Conservation (phyloP, 1,140 invertebrate species). For the Ceratina japonica region DNA sequence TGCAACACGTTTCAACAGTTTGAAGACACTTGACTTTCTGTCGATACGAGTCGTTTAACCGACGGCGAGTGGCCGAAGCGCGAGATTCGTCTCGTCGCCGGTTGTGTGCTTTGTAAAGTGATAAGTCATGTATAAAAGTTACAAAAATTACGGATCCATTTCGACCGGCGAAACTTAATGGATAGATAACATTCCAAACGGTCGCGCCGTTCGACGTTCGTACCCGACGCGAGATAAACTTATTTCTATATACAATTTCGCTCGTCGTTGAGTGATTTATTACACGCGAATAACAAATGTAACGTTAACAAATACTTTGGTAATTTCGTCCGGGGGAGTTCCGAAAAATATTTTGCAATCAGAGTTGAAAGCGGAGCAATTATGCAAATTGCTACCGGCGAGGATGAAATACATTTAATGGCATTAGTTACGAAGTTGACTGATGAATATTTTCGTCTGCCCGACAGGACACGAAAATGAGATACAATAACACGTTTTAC, state of each 20-base stretch:
- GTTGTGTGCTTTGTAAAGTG: not conserved
- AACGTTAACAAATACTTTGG: no score
- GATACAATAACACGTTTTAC: conserved; percentile 9
- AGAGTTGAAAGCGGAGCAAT: not conserved
- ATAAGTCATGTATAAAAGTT: conserved; percentile 26
- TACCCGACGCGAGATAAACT: no score
- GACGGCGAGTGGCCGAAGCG: conserved; percentile 3
- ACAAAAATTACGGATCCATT: not conserved
- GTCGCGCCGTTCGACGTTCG: no score
- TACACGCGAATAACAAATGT: no score
- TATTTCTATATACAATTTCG: no score
- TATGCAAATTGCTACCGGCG: not conserved
- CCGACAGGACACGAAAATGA: conserved; percentile 2
- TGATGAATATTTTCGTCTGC: not conserved
- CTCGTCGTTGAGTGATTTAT: not conserved
- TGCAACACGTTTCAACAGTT: conserved; percentile 33
- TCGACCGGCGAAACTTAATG: not conserved
- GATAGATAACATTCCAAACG: no score
- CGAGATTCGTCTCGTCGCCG: conserved; percentile 16
- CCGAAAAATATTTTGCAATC: conserved; percentile 1
- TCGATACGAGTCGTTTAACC: conserved; percentile 58
- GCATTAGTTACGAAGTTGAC: conserved; percentile 4
- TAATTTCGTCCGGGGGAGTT: not conserved
- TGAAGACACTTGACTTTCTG: conserved; percentile 55
- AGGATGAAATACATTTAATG: conserved; percentile 1